phyloP scores from a whole-genome alignment of 2,797 vertebrate genomes.

The Sciurus carolinensis region DNA sequence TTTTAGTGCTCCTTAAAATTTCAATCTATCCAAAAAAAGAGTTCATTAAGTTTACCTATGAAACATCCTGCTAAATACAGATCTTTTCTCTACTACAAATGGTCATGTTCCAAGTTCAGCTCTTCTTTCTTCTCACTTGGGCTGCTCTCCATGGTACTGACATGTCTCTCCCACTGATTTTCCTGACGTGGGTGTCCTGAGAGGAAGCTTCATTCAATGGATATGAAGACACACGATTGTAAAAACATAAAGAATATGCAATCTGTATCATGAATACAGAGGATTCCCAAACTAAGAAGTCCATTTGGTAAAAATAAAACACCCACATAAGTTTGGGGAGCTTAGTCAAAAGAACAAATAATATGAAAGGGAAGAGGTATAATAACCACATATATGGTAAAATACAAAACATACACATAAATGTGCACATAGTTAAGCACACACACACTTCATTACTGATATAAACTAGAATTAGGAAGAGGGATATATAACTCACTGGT shows the following conservation, averaged over 20 bases:
- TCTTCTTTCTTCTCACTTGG: not conserved
- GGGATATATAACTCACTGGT: not conserved
- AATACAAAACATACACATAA: not conserved
- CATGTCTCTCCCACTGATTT: not conserved
- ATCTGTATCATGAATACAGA: not conserved
- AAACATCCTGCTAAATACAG: not conserved
- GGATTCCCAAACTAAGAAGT: not conserved
- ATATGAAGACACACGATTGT: not conserved
- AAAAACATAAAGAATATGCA: not conserved
- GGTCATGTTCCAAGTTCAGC: not conserved
- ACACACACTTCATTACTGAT: not conserved
- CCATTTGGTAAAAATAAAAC: not conserved
- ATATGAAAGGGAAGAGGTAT: not conserved
- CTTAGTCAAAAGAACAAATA: not conserved
- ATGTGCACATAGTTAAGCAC: not conserved
- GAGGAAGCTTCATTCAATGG: not conserved
- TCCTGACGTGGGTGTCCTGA: not conserved
- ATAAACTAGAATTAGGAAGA: not conserved
- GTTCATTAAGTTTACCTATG: not conserved
- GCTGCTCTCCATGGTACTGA: not conserved
- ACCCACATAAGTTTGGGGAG: not conserved
- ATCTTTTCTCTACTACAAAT: not conserved
- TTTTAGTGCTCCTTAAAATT: too few relatives aligned
- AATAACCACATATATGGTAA: not conserved
- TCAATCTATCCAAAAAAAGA: not conserved